Conservation (phyloP, 2,888 invertebrate species). For the Digitonthophagus gazella region DNA sequence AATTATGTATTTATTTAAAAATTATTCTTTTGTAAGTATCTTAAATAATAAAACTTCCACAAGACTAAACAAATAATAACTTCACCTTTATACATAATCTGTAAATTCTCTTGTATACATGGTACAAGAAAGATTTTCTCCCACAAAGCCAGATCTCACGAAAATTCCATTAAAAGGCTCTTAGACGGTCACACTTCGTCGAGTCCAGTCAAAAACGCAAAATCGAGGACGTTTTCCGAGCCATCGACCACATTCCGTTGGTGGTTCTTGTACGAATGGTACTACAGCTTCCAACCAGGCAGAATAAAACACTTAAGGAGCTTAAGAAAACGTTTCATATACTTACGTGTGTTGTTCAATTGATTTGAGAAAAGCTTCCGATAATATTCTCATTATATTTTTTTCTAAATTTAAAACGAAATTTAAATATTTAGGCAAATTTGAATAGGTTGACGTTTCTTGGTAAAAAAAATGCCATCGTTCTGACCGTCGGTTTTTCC, state of each 20-base stretch:
- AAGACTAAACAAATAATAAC: too few relatives aligned
- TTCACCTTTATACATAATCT: too few relatives aligned
- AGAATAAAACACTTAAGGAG: not conserved
- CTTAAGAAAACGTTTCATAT: not conserved
- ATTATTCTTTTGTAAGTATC: too few relatives aligned
- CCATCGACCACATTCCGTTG: not conserved
- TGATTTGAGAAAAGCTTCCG: too few relatives aligned
- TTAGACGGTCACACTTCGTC: not conserved
- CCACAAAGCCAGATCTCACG: not conserved
- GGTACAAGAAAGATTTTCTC: not conserved
- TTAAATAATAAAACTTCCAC: too few relatives aligned
- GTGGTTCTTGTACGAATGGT: not conserved
- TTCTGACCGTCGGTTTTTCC: constrained; percentile 28
- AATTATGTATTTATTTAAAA: too few relatives aligned
- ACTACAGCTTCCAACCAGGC: not conserved
- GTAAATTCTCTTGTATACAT: too few relatives aligned
- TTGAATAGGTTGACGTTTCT: too few relatives aligned
- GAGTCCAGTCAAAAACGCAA: not conserved
- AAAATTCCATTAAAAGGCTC: not conserved
- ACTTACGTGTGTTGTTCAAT: not conserved
- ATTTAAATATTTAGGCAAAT: too few relatives aligned
- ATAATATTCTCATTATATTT: too few relatives aligned
- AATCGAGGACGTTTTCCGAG: not conserved
- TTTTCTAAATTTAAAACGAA: too few relatives aligned
- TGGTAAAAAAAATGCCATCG: too few relatives aligned